Percentiles rank a stretch among this genome's conserved stretches.
Evolutionary conservation across 1,140 invertebrate genomes (phyloP).

Genomic region (Cepaea nemoralis): DNA sequence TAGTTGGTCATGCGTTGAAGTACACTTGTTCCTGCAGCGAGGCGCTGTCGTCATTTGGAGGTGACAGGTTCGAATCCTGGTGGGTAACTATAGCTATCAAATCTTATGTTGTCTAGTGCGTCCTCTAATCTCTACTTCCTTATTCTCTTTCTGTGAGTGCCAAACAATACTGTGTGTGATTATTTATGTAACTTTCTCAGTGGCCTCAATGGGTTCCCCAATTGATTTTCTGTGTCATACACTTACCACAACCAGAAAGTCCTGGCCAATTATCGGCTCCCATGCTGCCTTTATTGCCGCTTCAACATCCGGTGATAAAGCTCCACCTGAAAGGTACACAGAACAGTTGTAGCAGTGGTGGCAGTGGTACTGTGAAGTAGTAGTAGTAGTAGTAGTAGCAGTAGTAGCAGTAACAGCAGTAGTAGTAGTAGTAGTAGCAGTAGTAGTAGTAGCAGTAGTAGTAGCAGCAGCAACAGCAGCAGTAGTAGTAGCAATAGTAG

Average conservation of each 20-base stretch:
- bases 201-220: too few species aligned
- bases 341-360: slow-evolving; percentile 36
- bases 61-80: too few species aligned
- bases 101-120: too few species aligned
- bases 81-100: too few species aligned
- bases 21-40: too few species aligned
- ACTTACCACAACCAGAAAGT: slow-evolving; percentile 88
- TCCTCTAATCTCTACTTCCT: too few species aligned
- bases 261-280: slow-evolving; percentile 85
- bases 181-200: too few species aligned
- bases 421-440: slow-evolving; percentile 40
- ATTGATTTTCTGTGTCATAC: too few species aligned
- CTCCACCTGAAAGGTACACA: slow-evolving; percentile 68
- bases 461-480: slow-evolving; percentile 35
- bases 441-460: slow-evolving; percentile 41
- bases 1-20: too few species aligned
- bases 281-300: slow-evolving; percentile 82
- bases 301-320: slow-evolving; percentile 81
- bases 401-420: slow-evolving; percentile 40
- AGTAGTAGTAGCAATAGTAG: slow-evolving; percentile 42
- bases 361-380: slow-evolving; percentile 11
- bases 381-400: slow-evolving; percentile 38
- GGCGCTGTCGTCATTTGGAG: too few species aligned
- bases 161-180: too few species aligned
- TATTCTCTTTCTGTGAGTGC: too few species aligned